These are phyloP conservation scores for Labeo calbasu DNA, from an alignment of 2,797 vertebrate species.

Conservation along the genomic window DNA sequence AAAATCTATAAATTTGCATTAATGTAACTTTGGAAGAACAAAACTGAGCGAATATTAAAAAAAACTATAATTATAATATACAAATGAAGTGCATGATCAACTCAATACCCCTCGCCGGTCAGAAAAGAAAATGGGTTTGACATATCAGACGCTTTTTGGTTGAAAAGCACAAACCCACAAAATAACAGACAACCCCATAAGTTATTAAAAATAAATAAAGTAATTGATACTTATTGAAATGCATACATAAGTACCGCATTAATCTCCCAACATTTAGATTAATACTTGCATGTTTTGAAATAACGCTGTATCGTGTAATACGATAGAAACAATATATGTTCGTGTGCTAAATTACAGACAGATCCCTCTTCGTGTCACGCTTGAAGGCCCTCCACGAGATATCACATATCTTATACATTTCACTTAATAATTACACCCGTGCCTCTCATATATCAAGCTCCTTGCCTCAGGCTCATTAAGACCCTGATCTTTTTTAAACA, in stretches of 20 bases:
- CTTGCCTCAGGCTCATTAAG: slow-evolving; percentile 74
- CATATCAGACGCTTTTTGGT: not conserved
- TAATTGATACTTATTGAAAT: not conserved
- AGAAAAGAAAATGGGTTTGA: not conserved
- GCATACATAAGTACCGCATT: not conserved
- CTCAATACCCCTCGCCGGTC: not conserved
- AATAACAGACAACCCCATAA: not conserved
- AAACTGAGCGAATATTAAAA: not conserved
- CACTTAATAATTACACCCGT: slow-evolving; percentile 79
- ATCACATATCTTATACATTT: slow-evolving; percentile 61
- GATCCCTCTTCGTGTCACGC: slow-evolving; percentile 42
- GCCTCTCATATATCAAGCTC: slow-evolving; percentile 75
- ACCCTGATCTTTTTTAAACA: slow-evolving; percentile 70
- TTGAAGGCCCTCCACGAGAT: slow-evolving; percentile 54
- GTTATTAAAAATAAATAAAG: not conserved
- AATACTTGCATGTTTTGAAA: not conserved
- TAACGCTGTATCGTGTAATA: not conserved
- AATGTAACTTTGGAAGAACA: not conserved
- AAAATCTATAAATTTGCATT: slow-evolving; percentile 2
- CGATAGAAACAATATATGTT: slow-evolving; percentile 47
- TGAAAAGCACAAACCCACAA: not conserved
- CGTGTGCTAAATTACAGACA: slow-evolving; percentile 44
- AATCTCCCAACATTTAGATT: slow-evolving; percentile 14
- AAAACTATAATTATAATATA: not conserved
- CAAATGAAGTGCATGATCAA: not conserved